Conservation (phyloP, 1,140 invertebrate species). For the Sycophaga agraensis region DNA sequence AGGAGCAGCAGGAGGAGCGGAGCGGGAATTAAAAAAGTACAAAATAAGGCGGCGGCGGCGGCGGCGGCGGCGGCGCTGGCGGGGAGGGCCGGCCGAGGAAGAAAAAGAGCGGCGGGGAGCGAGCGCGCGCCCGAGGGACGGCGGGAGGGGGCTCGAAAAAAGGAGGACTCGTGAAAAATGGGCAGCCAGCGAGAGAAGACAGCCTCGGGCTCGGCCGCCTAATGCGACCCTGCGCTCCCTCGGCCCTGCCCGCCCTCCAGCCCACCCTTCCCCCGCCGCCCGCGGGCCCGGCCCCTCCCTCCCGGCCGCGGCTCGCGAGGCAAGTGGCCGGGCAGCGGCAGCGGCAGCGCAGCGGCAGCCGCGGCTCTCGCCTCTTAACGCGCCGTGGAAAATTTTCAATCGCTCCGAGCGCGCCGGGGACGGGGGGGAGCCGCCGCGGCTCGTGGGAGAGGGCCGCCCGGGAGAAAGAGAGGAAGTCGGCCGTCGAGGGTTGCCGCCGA, state of each 20-base stretch:
- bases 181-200: constrained; percentile 50
- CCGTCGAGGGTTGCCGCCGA: constrained; percentile 19
- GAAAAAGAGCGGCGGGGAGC: constrained; percentile 35
- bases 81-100: constrained; percentile 43
- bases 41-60: constrained; percentile 50
- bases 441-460: too few relatives aligned
- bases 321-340: not conserved
- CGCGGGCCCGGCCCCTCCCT: too few relatives aligned
- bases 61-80: constrained; percentile 35
- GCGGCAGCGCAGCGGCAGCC: constrained; percentile 3
- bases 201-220: constrained; percentile 46
- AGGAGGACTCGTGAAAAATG: constrained; percentile 54
- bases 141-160: constrained; percentile 31
- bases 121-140: not conserved
- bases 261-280: too few relatives aligned
- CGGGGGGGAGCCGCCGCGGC: too few relatives aligned
- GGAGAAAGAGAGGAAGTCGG: constrained; percentile 18
- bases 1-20: constrained; percentile 13
- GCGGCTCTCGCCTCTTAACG: constrained; percentile 1
- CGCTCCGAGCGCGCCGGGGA: constrained; percentile 5
- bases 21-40: constrained; percentile 34
- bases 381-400: constrained; percentile 32
- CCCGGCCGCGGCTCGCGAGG: too few relatives aligned
- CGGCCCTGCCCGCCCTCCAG: too few relatives aligned
- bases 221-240: constrained; percentile 48